Percentiles rank a stretch among this genome's conserved stretches.
Evolutionary conservation across 2,113 vertebrate genomes (phyloP).

Genomic region (Pomatorhinus ruficollis): DNA sequence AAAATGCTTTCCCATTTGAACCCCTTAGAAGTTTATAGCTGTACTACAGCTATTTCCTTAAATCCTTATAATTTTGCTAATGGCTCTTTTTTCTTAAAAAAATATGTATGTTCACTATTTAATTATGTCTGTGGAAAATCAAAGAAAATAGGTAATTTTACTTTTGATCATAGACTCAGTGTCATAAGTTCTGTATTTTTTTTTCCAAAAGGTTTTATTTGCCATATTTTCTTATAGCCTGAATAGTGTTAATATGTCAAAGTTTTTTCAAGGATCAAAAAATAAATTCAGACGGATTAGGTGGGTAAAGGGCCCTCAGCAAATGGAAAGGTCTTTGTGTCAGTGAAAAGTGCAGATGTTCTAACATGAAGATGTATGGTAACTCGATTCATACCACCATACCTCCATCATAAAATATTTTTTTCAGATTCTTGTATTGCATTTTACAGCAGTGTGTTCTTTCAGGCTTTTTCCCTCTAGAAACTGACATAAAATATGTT

Average conservation of each 20-base stretch:
- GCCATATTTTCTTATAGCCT: not conserved
- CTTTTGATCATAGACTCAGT: not conserved
- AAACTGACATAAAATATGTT: not conserved
- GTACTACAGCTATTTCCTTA: not conserved
- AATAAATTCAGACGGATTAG: not conserved
- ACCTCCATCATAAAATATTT: not conserved
- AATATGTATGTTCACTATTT: not conserved
- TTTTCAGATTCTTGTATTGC: not conserved
- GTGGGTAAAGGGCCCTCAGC: not conserved
- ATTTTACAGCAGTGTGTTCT: not conserved
- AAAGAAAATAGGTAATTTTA: not conserved
- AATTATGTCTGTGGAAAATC: not conserved
- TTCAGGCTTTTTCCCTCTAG: not conserved
- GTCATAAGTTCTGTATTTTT: not conserved
- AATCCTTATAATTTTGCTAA: not conserved
- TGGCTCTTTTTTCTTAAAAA: not conserved
- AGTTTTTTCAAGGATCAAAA: not conserved
- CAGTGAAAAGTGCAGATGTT: not conserved
- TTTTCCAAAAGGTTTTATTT: not conserved
- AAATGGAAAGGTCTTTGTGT: not conserved
- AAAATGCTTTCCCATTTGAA: not conserved
- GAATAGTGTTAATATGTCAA: not conserved
- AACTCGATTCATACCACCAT: not conserved
- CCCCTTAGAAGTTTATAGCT: not conserved
- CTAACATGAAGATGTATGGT: not conserved